phyloP scores from a whole-genome alignment of 2,797 vertebrate species.

The Myiotriccus ornatus region DNA sequence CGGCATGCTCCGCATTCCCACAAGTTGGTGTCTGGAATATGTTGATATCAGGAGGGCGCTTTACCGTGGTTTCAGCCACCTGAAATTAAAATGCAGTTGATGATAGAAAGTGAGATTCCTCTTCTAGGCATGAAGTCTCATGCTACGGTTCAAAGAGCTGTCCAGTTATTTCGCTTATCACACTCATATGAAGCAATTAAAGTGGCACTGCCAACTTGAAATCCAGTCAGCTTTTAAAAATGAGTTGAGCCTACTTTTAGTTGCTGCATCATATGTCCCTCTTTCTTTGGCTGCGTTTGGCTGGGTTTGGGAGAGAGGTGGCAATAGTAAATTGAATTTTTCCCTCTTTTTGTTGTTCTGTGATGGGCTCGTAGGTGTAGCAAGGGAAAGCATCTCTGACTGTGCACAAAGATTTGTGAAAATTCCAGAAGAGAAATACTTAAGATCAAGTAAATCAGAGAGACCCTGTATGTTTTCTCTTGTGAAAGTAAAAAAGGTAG shows the following conservation, averaged over 20 bases:
- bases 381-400: rapidly evolving
- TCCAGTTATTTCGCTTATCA: conserved; percentile 1
- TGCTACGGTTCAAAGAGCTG: neutral
- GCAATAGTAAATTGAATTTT: neutral
- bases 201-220: neutral
- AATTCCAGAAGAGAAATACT: neutral
- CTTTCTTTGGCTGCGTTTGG: neutral
- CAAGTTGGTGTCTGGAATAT: neutral
- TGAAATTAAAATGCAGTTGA: conserved; percentile 16
- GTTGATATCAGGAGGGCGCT: neutral
- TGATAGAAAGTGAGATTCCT: neutral
- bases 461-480: neutral
- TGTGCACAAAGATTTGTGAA: neutral
- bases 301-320: neutral
- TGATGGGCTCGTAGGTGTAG: neutral
- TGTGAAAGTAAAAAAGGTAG: neutral
- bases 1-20: neutral
- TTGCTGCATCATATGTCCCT: neutral
- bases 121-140: neutral
- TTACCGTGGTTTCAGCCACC: neutral
- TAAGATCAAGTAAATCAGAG: neutral
- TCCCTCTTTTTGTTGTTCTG: neutral
- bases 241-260: neutral
- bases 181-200: neutral
- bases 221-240: neutral